Conservation (phyloP, 1,140 invertebrate genomes). For the Zaprionus capensis region DNA sequence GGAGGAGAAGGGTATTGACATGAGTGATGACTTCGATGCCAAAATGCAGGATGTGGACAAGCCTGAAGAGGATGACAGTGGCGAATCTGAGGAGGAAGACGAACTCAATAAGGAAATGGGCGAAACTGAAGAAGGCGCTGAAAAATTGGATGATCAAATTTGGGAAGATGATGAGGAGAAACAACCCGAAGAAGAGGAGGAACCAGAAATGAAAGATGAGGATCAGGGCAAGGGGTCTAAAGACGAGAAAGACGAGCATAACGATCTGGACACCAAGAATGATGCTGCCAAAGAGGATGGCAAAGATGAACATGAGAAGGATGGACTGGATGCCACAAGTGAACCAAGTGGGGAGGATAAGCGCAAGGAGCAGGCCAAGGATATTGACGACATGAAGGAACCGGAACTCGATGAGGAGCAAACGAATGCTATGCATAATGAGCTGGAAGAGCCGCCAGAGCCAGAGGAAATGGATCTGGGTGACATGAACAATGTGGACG, state of each 20-base stretch:
- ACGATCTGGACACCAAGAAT: slow-evolving; percentile 87
- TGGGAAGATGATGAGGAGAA: slow-evolving; percentile 95
- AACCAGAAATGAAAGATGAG: slow-evolving; percentile 87
- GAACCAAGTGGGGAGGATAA: slow-evolving; percentile 73
- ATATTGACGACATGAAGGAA: slow-evolving; percentile 87
- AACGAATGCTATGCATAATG: slow-evolving; percentile 93
- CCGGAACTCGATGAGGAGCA: slow-evolving; percentile 92
- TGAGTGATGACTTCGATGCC: slow-evolving; percentile 86
- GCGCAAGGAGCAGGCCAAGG: slow-evolving; percentile 76
- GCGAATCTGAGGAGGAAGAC: slow-evolving; percentile 89
- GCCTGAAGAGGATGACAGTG: slow-evolving; percentile 87
- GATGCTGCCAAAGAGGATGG: slow-evolving; percentile 85
- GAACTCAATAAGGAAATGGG: slow-evolving; percentile 97
- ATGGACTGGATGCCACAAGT: slow-evolving; percentile 83
- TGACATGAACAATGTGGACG: slow-evolving; percentile 93
- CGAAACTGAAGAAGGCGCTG: slow-evolving; percentile 93
- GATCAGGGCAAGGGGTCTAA: slow-evolving; percentile 89
- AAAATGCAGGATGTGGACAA: slow-evolving; percentile 92
- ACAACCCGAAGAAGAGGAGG: slow-evolving; percentile 86
- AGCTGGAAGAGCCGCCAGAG: slow-evolving; percentile 90
- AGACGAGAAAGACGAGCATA: slow-evolving; percentile 88
- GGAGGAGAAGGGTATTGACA: slow-evolving; percentile 92
- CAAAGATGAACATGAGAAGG: slow-evolving; percentile 85
- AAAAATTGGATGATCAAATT: slow-evolving; percentile 92
- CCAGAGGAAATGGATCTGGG: slow-evolving; percentile 94